phyloP scores from a whole-genome alignment of 1,140 invertebrate species.

The Drosophila navojoa region DNA sequence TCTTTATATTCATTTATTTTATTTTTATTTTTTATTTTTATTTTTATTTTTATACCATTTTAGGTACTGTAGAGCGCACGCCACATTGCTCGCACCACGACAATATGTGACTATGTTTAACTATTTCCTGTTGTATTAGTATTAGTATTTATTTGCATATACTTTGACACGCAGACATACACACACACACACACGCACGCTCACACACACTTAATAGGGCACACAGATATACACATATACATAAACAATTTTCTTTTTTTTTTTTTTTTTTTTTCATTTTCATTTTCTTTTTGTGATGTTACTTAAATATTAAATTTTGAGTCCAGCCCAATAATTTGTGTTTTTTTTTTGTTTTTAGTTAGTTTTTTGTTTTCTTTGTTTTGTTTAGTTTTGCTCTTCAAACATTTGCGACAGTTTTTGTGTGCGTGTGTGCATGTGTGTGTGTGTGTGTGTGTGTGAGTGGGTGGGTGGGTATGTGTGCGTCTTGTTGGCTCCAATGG shows the following conservation, averaged over 20 bases:
- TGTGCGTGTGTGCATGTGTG: constrained; percentile 18
- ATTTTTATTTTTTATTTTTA: not conserved
- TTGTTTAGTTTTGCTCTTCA: constrained; percentile 55
- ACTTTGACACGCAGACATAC: constrained; percentile 26
- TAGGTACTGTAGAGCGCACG: constrained; percentile 73
- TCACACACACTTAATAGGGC: constrained; percentile 37
- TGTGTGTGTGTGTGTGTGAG: constrained; percentile 13
- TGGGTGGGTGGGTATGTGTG: constrained; percentile 10
- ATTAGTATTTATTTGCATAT: constrained; percentile 28
- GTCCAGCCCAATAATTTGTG: constrained; percentile 81
- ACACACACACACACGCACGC: constrained; percentile 22
- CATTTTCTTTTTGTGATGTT: constrained; percentile 56
- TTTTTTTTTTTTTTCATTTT: constrained; percentile 14
- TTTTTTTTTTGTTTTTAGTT: constrained; percentile 35
- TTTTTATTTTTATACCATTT: constrained; percentile 21
- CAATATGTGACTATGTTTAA: constrained; percentile 32
- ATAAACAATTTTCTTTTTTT: constrained; percentile 40
- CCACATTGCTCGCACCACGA: constrained; percentile 32
- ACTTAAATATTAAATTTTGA: constrained; percentile 80
- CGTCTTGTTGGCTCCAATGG: not conserved
- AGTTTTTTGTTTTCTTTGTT: constrained; percentile 34
- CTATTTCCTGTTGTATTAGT: constrained; percentile 18
- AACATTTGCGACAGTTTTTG: constrained; percentile 56
- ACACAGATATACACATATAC: constrained; percentile 37
- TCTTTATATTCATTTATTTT: constrained; percentile 1